These are phyloP conservation scores for Enteromius paludinosus DNA, from an alignment of 2,797 vertebrate genomes.

Conservation along the genomic window DNA sequence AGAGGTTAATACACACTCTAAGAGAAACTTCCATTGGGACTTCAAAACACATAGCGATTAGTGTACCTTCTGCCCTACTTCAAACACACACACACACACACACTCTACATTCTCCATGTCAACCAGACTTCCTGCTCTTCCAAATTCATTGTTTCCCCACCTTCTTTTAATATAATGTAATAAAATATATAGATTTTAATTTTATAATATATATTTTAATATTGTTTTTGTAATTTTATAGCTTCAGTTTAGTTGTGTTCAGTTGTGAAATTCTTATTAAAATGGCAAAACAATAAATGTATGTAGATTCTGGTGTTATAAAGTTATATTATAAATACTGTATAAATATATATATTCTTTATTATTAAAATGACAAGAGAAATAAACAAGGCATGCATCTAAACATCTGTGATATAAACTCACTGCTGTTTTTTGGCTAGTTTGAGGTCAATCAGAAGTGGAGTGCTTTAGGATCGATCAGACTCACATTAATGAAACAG, in stretches of 20 bases:
- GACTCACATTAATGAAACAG: slow-evolving; percentile 38
- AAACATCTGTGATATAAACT: neutral
- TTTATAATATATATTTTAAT: neutral
- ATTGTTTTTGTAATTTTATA: neutral
- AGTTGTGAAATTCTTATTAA: neutral
- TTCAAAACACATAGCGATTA: slow-evolving; percentile 71
- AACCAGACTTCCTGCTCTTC: slow-evolving; percentile 64
- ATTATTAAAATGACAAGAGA: neutral
- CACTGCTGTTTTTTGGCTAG: neutral
- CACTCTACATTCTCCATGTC: slow-evolving; percentile 60
- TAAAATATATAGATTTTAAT: too few species aligned
- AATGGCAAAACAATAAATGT: neutral
- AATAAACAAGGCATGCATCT: neutral
- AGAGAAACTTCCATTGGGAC: slow-evolving; percentile 72
- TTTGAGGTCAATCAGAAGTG: slow-evolving; percentile 19
- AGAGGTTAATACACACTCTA: slow-evolving; percentile 75
- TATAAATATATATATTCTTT: neutral
- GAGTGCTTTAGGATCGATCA: slow-evolving; percentile 31
- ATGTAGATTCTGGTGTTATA: neutral
- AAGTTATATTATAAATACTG: neutral
- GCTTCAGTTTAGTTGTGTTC: neutral
- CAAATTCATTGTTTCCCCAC: neutral
- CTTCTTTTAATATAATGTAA: neutral
- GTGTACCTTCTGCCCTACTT: slow-evolving; percentile 62
- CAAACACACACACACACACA: slow-evolving; percentile 33